Evolutionary conservation across 2,113 vertebrate genomes (phyloP).

Genomic region (Rhea pennata): DNA sequence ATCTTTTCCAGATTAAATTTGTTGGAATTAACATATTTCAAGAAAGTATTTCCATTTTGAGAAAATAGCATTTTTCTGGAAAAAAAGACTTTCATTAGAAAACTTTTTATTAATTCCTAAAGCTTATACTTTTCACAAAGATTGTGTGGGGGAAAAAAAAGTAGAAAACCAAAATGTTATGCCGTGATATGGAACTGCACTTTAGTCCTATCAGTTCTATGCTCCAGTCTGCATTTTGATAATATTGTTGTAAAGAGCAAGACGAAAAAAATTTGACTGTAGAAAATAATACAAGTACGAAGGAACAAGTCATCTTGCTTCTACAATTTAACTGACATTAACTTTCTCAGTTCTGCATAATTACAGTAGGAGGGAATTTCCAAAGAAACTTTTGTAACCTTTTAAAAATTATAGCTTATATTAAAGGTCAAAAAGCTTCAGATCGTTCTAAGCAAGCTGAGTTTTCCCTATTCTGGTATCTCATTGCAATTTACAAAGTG

Average conservation of each 20-base stretch:
- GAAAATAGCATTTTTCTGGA: background rate
- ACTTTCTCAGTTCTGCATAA: background rate
- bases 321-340: background rate
- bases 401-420: background rate
- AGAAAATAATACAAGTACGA: background rate
- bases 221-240: background rate
- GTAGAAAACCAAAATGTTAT: background rate
- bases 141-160: background rate
- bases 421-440: background rate
- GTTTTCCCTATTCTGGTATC: background rate
- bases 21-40: background rate
- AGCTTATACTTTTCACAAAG: background rate
- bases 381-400: background rate
- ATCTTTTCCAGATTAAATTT: background rate
- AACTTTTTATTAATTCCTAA: background rate
- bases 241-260: background rate
- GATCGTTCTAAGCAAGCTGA: background rate
- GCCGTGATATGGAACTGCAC: background rate
- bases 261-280: background rate
- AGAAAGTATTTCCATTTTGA: background rate
- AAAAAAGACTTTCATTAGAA: background rate
- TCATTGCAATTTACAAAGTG: background rate
- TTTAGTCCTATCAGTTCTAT: background rate
- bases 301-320: background rate
- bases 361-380: background rate